Evolutionary conservation across 2,113 vertebrate genomes (phyloP).

Genomic region (Laticauda laticaudata): DNA sequence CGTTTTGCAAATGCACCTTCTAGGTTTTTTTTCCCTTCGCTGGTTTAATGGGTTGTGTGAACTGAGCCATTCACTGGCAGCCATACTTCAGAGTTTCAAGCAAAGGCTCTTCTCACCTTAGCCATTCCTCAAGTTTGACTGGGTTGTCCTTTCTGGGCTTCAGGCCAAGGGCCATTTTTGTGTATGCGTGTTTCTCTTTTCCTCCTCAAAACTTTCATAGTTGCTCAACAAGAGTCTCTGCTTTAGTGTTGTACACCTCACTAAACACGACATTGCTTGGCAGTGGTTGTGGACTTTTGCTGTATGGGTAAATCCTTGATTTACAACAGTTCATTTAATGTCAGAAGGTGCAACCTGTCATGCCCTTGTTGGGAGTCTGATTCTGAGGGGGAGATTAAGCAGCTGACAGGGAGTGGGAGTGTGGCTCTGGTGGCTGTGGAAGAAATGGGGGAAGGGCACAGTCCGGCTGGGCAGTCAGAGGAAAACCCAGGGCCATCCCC

Average conservation of each 20-base stretch:
- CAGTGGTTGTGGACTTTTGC: neutral
- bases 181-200: neutral
- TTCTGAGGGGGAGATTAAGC: too few relatives aligned
- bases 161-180: neutral
- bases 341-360: too few relatives aligned
- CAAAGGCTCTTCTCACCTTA: neutral
- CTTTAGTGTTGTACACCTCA: neutral
- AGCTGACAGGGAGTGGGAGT: too few relatives aligned
- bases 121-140: neutral
- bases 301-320: neutral
- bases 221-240: neutral
- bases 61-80: neutral
- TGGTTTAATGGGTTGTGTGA: neutral
- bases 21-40: neutral
- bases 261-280: neutral
- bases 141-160: neutral
- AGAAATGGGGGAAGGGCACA: too few relatives aligned
- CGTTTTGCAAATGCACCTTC: neutral
- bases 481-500: too few relatives aligned
- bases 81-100: neutral
- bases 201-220: neutral
- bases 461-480: too few relatives aligned
- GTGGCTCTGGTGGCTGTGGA: too few relatives aligned
- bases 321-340: too few relatives aligned
- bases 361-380: too few relatives aligned